Base-by-base conservation (phyloP, 1,140 invertebrate species). In the Onthophagus taurus region DNA sequence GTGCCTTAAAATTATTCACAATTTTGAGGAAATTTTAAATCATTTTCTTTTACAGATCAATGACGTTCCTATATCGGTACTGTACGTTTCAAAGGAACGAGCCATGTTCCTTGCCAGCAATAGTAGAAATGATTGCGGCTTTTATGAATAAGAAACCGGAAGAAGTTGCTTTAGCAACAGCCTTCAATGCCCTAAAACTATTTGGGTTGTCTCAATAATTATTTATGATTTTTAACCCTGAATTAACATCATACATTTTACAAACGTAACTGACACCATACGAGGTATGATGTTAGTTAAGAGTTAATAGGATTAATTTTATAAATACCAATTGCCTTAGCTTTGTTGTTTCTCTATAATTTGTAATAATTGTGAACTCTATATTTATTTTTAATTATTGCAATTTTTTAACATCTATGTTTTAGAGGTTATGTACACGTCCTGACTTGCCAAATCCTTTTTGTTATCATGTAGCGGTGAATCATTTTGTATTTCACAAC, bases 1-100 rank as follows among this genome's bases (percentile, higher is more conserved):
- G n/a, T n/a, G n/a, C n/a, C n/a, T n/a, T n/a, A n/a, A n/a, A n/a
- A n/a, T n/a, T n/a, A n/a, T n/a, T n/a, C n/a, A n/a, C n/a, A n/a
- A n/a, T n/a, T n/a, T n/a, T n/a, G n/a, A n/a, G n/a, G n/a, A n/a
- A n/a, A n/a, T n/a, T n/a, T n/a, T n/a, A n/a, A n/a, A n/a, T n/a
- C n/a, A n/a, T n/a, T 26, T 33, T 7, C 13, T 36, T 37, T 54
- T 63, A 17, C 62, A 78, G 76, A 59, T 78, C 74, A 17, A 70
- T 73, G 69, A 72, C 69, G 42, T 76, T 75, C 59, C 65, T 76
- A 55, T 72, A 76, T 61, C 69, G 71, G 64, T 93, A 92, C 69
- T 94, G 88, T 65, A 92, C 89, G 42, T 97, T 96, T 70, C 90
- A 96, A 72, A 75, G 92, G 49, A 97, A 97, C 61, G 92, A 97